Evolutionary conservation across 1,140 invertebrate species (phyloP).

Genomic region (Bombyx mori): DNA sequence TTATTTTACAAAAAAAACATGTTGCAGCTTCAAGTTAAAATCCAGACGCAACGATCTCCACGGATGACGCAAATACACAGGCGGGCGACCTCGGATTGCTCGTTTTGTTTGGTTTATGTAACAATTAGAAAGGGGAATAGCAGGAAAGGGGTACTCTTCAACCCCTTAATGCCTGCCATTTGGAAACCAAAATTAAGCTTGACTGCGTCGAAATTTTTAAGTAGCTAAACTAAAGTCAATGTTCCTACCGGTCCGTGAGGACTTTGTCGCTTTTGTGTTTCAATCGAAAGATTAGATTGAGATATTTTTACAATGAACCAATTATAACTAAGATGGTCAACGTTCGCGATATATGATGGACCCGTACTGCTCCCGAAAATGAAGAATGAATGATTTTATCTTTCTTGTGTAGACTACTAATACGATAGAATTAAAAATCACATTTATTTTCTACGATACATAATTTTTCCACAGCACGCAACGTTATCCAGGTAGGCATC

Average conservation of each 20-base stretch:
- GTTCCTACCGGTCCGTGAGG: neutral
- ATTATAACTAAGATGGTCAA: neutral
- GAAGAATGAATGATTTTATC: neutral
- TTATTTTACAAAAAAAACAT: too few relatives aligned
- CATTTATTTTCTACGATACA: too few relatives aligned
- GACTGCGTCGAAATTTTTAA: conserved; percentile 9
- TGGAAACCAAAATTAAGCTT: conserved; percentile 23
- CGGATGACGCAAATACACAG: neutral
- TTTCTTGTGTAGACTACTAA: neutral
- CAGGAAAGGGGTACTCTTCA: conserved; percentile 20
- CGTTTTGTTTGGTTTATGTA: conserved; percentile 31
- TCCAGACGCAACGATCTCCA: neutral
- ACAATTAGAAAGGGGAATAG: conserved; percentile 26
- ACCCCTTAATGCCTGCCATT: conserved; percentile 18
- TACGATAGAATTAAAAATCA: neutral
- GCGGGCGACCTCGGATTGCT: conserved; percentile 17
- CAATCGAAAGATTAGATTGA: neutral
- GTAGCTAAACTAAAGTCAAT: neutral
- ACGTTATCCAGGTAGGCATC: too few relatives aligned
- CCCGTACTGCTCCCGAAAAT: neutral
- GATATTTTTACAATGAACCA: neutral
- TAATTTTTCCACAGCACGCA: too few relatives aligned
- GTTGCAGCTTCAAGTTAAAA: too few relatives aligned
- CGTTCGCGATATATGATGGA: too few relatives aligned
- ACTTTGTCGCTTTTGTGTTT: neutral